phyloP scores from a whole-genome alignment of 2,113 vertebrate species.

The Heterotilapia buettikoferi region DNA sequence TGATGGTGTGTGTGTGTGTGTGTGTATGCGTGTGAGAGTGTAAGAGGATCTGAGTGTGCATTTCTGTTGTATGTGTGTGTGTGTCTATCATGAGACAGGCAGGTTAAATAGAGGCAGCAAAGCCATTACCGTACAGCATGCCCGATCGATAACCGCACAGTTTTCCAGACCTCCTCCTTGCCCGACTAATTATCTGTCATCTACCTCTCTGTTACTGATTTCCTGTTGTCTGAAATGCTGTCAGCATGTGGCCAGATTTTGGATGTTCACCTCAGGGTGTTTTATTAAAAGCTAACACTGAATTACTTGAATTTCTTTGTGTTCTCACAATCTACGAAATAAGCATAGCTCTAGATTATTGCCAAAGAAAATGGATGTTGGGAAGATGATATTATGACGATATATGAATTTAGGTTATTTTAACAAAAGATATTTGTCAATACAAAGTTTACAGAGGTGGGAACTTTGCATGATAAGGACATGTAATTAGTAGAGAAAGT shows the following conservation, averaged over 20 bases:
- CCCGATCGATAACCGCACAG: slow-evolving; percentile 5
- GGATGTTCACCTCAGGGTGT: neutral
- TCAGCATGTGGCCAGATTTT: neutral
- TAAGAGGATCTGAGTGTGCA: neutral
- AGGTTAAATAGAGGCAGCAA: slow-evolving; percentile 18
- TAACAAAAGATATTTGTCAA: neutral
- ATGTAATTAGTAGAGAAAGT: neutral
- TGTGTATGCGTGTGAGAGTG: neutral
- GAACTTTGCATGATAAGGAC: neutral
- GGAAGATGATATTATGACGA: neutral
- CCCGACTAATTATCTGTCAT: neutral
- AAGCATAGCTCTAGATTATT: neutral
- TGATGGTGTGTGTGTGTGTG: neutral
- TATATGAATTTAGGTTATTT: neutral
- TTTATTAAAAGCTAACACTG: neutral
- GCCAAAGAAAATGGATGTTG: neutral
- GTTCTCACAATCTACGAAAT: neutral
- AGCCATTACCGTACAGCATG: slow-evolving; percentile 3
- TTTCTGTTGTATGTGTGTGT: neutral
- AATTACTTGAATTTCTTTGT: neutral
- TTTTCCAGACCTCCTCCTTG: neutral
- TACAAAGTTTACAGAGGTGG: neutral
- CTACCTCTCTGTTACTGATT: neutral
- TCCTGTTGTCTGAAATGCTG: neutral
- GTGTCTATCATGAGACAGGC: neutral